These are phyloP conservation scores for Brachyptera risi DNA, from an alignment of 2,888 invertebrate species.

Conservation along the genomic window DNA sequence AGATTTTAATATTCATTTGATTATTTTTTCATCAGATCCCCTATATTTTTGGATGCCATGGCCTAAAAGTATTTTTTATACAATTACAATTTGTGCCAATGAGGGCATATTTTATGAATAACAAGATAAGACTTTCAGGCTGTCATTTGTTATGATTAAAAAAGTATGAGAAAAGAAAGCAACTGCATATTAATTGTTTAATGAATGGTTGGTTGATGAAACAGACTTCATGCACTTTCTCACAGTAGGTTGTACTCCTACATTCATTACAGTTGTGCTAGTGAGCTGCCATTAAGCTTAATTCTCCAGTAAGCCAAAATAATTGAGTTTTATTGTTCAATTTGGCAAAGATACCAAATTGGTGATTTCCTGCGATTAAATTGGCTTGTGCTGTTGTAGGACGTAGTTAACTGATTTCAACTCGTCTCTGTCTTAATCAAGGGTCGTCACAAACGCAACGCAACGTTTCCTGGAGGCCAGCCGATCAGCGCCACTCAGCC, in stretches of 20 bases:
- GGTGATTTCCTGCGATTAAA: conserved; percentile 25
- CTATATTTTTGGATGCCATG: too few species aligned
- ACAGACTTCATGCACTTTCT: too few species aligned
- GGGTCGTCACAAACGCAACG: conserved; percentile 75
- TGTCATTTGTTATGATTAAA: too few species aligned
- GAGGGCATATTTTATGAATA: too few species aligned
- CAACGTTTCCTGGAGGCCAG: conserved; percentile 73
- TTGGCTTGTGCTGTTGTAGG: conserved; percentile 4
- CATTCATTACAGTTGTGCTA: neutral
- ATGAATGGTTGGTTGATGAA: too few species aligned
- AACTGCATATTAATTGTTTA: too few species aligned
- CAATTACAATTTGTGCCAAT: too few species aligned
- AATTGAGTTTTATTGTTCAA: conserved; percentile 4
- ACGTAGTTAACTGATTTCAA: neutral
- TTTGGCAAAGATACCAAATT: conserved; percentile 27
- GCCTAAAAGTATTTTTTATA: too few species aligned
- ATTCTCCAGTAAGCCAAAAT: neutral
- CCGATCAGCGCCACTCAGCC: conserved; percentile 57
- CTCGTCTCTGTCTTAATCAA: conserved; percentile 40
- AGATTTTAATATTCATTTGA: too few species aligned
- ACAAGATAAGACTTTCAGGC: too few species aligned
- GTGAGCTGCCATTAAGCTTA: neutral
- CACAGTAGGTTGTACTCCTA: neutral
- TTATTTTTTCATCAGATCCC: too few species aligned
- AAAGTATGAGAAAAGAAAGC: too few species aligned